phyloP scores from a whole-genome alignment of 2,888 invertebrate species.

The Drosophila hamatofila region DNA sequence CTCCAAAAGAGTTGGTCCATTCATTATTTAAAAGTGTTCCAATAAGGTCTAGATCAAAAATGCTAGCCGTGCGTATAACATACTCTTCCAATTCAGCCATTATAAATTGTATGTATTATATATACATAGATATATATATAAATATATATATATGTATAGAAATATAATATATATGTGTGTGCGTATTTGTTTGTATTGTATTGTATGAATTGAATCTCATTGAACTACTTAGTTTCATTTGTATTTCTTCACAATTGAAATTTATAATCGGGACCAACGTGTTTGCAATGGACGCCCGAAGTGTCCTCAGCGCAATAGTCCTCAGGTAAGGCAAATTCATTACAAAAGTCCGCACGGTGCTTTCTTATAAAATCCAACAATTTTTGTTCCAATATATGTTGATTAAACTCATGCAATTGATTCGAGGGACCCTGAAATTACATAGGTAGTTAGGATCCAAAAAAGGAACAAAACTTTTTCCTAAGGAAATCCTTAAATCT shows the following conservation, averaged over 20 bases:
- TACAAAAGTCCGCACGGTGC: constrained; percentile 50
- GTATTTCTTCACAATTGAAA: not conserved
- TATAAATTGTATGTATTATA: not conserved
- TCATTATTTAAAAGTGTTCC: constrained; percentile 30
- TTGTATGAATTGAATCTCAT: constrained; percentile 3
- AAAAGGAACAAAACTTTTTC: not conserved
- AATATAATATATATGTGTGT: not conserved
- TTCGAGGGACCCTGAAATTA: not conserved
- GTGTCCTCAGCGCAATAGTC: constrained; percentile 34
- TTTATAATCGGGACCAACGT: not conserved
- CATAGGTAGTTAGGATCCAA: not conserved
- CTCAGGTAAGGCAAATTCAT: constrained; percentile 64
- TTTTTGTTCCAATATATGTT: constrained; percentile 50
- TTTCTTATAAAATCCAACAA: constrained; percentile 58
- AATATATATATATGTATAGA: not conserved
- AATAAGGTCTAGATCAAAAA: constrained; percentile 38
- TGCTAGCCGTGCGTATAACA: constrained; percentile 38
- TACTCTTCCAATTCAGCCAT: constrained; percentile 33
- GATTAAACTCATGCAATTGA: constrained; percentile 39
- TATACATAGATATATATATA: not conserved
- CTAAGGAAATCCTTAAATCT: too few relatives aligned
- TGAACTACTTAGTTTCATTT: constrained; percentile 19
- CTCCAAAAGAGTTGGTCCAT: constrained; percentile 35
- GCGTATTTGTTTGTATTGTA: not conserved
- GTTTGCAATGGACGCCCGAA: not conserved